phyloP scores from a whole-genome alignment of 2,888 invertebrate species.

The Chymomyza caudatula region DNA sequence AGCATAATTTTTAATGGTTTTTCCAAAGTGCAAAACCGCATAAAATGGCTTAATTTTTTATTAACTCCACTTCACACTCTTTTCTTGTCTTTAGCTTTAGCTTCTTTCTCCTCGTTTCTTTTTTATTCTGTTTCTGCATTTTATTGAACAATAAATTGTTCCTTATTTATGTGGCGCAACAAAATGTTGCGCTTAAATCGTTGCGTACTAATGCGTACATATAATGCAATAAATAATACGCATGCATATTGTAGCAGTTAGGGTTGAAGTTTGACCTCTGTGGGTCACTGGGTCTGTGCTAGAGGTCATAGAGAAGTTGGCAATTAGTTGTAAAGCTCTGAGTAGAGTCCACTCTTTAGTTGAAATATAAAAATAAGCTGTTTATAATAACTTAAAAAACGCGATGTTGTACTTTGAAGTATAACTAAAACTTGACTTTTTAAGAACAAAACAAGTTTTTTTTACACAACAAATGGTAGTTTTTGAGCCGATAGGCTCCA shows the following conservation, averaged over 20 bases:
- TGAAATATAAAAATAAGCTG: too few relatives aligned
- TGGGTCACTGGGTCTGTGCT: background rate
- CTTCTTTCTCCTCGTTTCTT: too few relatives aligned
- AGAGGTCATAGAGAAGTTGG: background rate
- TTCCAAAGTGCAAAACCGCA: slow-evolving; percentile 63
- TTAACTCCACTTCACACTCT: background rate
- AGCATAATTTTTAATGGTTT: slow-evolving; percentile 60
- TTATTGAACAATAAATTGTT: slow-evolving; percentile 46
- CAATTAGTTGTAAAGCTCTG: background rate
- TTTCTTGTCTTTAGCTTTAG: slow-evolving; percentile 15
- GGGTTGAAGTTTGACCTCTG: background rate
- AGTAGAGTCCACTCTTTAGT: too few relatives aligned
- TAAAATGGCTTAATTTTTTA: slow-evolving; percentile 47
- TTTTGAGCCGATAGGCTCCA: too few relatives aligned
- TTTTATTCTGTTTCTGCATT: slow-evolving; percentile 5
- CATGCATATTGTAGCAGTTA: background rate
- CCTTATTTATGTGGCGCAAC: slow-evolving; percentile 57
- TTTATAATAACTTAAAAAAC: too few relatives aligned
- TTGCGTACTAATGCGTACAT: background rate
- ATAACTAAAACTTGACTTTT: too few relatives aligned
- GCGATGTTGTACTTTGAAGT: too few relatives aligned
- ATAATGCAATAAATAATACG: background rate
- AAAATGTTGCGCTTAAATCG: slow-evolving; percentile 24
- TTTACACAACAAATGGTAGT: too few relatives aligned
- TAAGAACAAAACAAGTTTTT: too few relatives aligned